phyloP scores from a whole-genome alignment of 64 coral and sea anemone species.

The Platygyra sinensis region DNA sequence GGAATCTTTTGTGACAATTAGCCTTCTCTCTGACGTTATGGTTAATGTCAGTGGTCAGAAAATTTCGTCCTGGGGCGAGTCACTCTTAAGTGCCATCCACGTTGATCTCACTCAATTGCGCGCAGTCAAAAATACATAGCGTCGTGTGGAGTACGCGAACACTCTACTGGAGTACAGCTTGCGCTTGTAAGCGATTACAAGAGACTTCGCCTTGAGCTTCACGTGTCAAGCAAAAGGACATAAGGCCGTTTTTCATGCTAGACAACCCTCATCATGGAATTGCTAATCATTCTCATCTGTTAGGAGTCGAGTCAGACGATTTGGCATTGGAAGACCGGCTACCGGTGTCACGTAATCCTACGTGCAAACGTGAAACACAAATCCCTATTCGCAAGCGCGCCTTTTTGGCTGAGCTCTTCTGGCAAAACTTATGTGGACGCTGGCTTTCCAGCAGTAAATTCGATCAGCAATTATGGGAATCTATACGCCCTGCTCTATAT shows the following conservation, averaged over 20 bases:
- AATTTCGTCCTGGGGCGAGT: constrained; percentile 74
- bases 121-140: not conserved
- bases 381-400: constrained; percentile 28
- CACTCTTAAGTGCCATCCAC: constrained; percentile 65
- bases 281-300: constrained; percentile 16
- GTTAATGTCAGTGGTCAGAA: constrained; percentile 54
- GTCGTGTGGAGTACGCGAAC: constrained; percentile 52
- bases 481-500: constrained; percentile 34
- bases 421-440: not conserved
- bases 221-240: constrained; percentile 52
- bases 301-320: constrained; percentile 63
- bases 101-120: constrained; percentile 22
- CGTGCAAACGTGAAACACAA: constrained; percentile 51
- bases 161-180: constrained; percentile 53
- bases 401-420: constrained; percentile 21
- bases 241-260: constrained; percentile 37
- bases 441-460: constrained; percentile 8
- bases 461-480: constrained; percentile 18
- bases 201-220: constrained; percentile 56
- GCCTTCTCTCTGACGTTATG: constrained; percentile 50
- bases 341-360: constrained; percentile 70
- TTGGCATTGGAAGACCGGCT: constrained; percentile 28
- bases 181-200: constrained; percentile 7
- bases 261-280: constrained; percentile 70
- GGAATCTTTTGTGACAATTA: constrained; percentile 55